phyloP scores from a whole-genome alignment of 1,140 invertebrate species.

The Drosophila subobscura region DNA sequence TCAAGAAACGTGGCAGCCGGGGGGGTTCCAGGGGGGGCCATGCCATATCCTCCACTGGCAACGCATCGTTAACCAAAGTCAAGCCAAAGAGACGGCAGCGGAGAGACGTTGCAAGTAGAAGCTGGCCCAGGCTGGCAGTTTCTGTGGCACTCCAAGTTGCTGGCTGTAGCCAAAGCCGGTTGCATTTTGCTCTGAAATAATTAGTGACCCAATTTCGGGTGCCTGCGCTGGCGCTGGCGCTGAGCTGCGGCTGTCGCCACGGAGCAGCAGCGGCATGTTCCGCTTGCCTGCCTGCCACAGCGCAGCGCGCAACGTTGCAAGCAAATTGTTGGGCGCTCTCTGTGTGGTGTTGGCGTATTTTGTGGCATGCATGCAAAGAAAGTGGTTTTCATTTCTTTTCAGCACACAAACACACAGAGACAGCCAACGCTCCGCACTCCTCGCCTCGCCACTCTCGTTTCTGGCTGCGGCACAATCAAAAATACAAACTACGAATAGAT shows the following conservation, averaged over 20 bases:
- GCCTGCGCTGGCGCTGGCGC: slow-evolving; percentile 1
- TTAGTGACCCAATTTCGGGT: slow-evolving; percentile 78
- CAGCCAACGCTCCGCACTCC: slow-evolving; percentile 1
- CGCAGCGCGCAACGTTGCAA: slow-evolving; percentile 31
- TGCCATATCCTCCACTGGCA: slow-evolving; percentile 64
- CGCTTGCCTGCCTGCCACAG: slow-evolving; percentile 62
- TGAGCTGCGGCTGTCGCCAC: slow-evolving; percentile 45
- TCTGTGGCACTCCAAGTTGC: too few relatives aligned
- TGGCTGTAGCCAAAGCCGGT: slow-evolving; percentile 48
- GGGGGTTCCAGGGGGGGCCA: slow-evolving; percentile 4
- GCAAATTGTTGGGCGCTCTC: slow-evolving; percentile 70
- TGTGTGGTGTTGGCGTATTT: slow-evolving; percentile 73
- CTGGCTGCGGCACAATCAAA: slow-evolving; percentile 51
- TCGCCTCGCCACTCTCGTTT: slow-evolving; percentile 18
- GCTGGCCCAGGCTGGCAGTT: too few relatives aligned
- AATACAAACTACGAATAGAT: slow-evolving; percentile 22
- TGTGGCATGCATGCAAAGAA: slow-evolving; percentile 83
- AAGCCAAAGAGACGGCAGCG: not conserved
- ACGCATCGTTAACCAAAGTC: slow-evolving; percentile 73
- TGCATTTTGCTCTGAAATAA: slow-evolving; percentile 82
- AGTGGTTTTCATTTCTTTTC: slow-evolving; percentile 83
- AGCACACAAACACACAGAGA: slow-evolving; percentile 52
- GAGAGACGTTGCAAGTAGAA: too few relatives aligned
- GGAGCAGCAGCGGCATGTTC: slow-evolving; percentile 58
- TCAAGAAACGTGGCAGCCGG: slow-evolving; percentile 14